These are phyloP conservation scores for Corella eumyota DNA, from an alignment of 23 tunicate species.

Conservation along the genomic window DNA sequence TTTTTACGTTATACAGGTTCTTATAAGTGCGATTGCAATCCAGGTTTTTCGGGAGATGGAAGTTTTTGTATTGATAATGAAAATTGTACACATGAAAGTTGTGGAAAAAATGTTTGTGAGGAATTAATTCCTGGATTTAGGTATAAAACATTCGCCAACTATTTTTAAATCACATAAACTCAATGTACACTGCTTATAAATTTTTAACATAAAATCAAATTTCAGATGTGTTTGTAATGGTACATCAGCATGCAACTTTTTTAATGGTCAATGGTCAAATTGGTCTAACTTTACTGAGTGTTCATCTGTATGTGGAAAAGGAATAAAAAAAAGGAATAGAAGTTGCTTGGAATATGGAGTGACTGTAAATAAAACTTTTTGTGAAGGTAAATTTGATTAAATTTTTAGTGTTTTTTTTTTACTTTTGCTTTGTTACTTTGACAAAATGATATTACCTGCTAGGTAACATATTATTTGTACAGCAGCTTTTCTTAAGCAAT, in stretches of 20 bases:
- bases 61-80: constrained; percentile 17
- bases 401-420: too few species aligned
- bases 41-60: constrained; percentile 29
- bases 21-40: constrained; percentile 18
- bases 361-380: background rate
- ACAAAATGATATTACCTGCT: too few species aligned
- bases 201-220: too few species aligned
- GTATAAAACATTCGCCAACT: background rate
- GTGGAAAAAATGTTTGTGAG: constrained; percentile 40
- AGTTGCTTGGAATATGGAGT: constrained; percentile 7
- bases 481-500: too few species aligned
- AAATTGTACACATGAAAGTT: constrained; percentile 41
- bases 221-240: constrained; percentile 70
- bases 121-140: constrained; percentile 45
- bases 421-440: too few species aligned
- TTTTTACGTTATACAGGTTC: constrained; percentile 23
- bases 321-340: constrained; percentile 24
- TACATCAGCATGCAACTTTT: constrained; percentile 3
- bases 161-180: background rate
- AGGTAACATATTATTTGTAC: too few species aligned
- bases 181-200: too few species aligned
- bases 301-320: constrained; percentile 61
- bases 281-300: constrained; percentile 73
- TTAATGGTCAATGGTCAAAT: constrained; percentile 6
- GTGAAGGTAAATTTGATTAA: constrained; percentile 4